Conservation (phyloP, 2,888 invertebrate species). For the Agonum fuliginosum region DNA sequence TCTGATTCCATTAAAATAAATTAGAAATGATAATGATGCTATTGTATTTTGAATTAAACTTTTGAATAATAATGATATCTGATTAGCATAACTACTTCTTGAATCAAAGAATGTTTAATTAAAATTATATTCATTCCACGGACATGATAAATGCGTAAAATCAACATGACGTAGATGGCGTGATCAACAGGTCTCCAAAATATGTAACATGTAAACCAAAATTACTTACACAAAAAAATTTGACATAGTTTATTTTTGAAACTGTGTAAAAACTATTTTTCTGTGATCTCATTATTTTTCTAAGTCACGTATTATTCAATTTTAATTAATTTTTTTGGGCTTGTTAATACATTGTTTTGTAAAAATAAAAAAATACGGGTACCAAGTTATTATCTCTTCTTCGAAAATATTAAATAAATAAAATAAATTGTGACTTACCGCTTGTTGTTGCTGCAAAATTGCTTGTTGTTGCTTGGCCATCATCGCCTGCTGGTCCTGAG, state of each 20-base stretch:
- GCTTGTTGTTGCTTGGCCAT: conserved; percentile 83
- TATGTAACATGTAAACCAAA: not conserved
- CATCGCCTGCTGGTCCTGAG: conserved; percentile 73
- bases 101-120: conserved; percentile 28
- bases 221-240: too few relatives aligned
- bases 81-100: conserved; percentile 37
- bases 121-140: conserved; percentile 31
- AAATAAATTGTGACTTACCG: conserved; percentile 72
- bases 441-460: conserved; percentile 82
- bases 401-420: not conserved
- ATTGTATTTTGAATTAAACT: conserved; percentile 30
- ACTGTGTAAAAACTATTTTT: too few relatives aligned
- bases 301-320: too few relatives aligned
- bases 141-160: conserved; percentile 15
- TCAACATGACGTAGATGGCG: conserved; percentile 1
- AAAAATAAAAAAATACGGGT: too few relatives aligned
- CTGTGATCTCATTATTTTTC: too few relatives aligned
- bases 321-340: too few relatives aligned
- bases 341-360: too few relatives aligned
- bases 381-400: not conserved
- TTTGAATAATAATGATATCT: conserved; percentile 20
- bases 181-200: conserved; percentile 22
- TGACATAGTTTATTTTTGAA: too few relatives aligned
- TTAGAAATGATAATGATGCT: conserved; percentile 26
- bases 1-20: conserved; percentile 20